Percentiles rank a stretch among this genome's conserved stretches.
Conservation (phyloP, 2,888 invertebrate genomes). For the Drosophila paracracens region DNA sequence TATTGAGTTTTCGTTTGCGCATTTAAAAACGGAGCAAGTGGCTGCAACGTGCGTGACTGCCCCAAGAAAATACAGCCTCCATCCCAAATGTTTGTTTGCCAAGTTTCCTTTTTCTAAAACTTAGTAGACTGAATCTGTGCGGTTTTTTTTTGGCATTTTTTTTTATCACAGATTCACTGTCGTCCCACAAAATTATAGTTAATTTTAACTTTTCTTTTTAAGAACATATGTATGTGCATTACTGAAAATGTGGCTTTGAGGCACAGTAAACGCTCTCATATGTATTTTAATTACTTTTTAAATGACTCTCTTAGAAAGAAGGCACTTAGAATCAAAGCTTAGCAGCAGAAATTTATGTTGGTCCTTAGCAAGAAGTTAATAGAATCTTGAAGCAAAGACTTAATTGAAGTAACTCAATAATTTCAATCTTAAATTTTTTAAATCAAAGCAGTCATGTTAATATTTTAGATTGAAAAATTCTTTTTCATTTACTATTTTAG, state of each 20-base stretch:
- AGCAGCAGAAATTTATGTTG: not conserved
- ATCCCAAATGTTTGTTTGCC: conserved; percentile 24
- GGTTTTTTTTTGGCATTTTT: conserved; percentile 44
- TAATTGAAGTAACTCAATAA: not conserved
- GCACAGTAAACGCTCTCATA: conserved; percentile 9
- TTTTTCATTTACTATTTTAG: not conserved
- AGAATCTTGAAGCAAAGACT: not conserved
- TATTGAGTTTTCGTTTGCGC: conserved; percentile 69
- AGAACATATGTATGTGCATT: not conserved
- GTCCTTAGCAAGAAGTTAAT: not conserved
- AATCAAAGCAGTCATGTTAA: not conserved
- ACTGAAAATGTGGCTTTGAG: not conserved
- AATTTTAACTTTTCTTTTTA: conserved; percentile 67
- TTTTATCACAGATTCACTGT: conserved; percentile 64
- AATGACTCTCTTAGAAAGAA: not conserved
- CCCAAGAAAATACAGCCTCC: conserved; percentile 16
- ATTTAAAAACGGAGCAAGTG: conserved; percentile 41
- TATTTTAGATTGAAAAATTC: not conserved
- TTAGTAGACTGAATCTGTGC: conserved; percentile 71
- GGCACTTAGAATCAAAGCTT: not conserved
- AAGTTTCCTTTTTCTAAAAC: conserved; percentile 31
- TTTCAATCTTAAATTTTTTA: not conserved
- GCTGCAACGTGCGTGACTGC: conserved; percentile 61
- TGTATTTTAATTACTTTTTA: not conserved
- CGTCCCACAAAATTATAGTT: conserved; percentile 36